Evolutionary conservation across 1,140 invertebrate species (phyloP).

Genomic region (Mizuhopecten yessoensis): DNA sequence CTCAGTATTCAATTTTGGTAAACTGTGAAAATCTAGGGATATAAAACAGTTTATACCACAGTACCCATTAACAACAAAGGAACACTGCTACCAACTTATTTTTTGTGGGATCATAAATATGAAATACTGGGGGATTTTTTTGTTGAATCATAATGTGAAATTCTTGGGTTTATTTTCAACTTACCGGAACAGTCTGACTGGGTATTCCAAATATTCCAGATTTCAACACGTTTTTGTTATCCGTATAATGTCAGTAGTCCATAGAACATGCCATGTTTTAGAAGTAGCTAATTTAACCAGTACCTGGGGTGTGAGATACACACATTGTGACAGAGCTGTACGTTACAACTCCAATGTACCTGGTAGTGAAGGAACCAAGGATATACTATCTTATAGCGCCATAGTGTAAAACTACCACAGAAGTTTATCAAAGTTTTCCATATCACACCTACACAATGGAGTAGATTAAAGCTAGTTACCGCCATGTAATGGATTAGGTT

Average conservation of each 20-base stretch:
- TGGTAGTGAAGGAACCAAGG: background rate
- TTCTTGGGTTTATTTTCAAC: too few relatives aligned
- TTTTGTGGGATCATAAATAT: too few relatives aligned
- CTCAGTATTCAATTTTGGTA: too few relatives aligned
- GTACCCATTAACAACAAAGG: too few relatives aligned
- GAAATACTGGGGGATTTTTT: too few relatives aligned
- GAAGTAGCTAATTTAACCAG: background rate
- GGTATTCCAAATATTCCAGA: too few relatives aligned
- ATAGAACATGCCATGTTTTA: background rate
- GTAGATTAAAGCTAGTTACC: constrained; percentile 22
- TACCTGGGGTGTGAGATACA: background rate
- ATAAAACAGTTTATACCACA: too few relatives aligned
- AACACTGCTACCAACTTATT: too few relatives aligned
- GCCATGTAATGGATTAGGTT: constrained; percentile 34
- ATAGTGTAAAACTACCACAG: background rate
- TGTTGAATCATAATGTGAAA: too few relatives aligned
- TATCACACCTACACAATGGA: constrained; percentile 26
- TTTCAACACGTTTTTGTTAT: background rate
- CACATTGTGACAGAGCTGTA: background rate
- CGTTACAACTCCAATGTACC: background rate
- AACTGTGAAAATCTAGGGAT: too few relatives aligned
- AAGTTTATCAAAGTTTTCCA: constrained; percentile 15
- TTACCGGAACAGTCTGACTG: too few relatives aligned
- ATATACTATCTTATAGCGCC: constrained; percentile 28
- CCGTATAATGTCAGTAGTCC: background rate